Evolutionary conservation across 1,140 invertebrate species (phyloP).

Genomic region (Palaemon carinicauda): DNA sequence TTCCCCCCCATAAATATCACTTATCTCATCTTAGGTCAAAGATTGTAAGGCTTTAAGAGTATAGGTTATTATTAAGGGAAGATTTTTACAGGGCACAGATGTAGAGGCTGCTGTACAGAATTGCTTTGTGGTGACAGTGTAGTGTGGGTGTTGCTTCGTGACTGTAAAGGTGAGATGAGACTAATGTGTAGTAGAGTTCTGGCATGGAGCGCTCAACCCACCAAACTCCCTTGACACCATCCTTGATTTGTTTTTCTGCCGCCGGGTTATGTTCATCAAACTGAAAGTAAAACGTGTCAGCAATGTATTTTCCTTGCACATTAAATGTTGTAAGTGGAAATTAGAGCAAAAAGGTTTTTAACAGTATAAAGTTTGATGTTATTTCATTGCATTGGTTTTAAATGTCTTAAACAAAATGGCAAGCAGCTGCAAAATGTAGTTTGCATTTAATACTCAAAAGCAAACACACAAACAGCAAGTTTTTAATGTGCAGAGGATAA

Average conservation of each 20-base stretch:
- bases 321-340: background rate
- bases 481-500: too few relatives aligned
- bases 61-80: constrained; percentile 18
- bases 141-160: constrained; percentile 41
- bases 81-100: constrained; percentile 24
- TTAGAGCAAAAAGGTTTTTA: too few relatives aligned
- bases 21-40: constrained; percentile 36
- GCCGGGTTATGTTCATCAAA: constrained; percentile 9
- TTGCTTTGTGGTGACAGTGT: constrained; percentile 39
- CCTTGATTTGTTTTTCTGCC: background rate
- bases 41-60: constrained; percentile 36
- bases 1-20: constrained; percentile 24
- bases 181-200: constrained; percentile 8
- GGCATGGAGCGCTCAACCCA: constrained; percentile 23
- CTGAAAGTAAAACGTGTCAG: background rate
- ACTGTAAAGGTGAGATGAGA: constrained; percentile 35
- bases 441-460: too few relatives aligned
- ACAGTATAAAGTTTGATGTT: too few relatives aligned
- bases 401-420: too few relatives aligned
- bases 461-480: too few relatives aligned
- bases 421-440: too few relatives aligned
- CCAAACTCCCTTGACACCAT: constrained; percentile 29
- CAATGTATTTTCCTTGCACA: background rate
- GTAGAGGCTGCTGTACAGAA: constrained; percentile 40
- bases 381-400: too few relatives aligned